A percentile compares a stretch with the other conserved stretches of the same genome.
phyloP scores from a whole-genome alignment of 2,888 invertebrate species.

The Cinara cedri region DNA sequence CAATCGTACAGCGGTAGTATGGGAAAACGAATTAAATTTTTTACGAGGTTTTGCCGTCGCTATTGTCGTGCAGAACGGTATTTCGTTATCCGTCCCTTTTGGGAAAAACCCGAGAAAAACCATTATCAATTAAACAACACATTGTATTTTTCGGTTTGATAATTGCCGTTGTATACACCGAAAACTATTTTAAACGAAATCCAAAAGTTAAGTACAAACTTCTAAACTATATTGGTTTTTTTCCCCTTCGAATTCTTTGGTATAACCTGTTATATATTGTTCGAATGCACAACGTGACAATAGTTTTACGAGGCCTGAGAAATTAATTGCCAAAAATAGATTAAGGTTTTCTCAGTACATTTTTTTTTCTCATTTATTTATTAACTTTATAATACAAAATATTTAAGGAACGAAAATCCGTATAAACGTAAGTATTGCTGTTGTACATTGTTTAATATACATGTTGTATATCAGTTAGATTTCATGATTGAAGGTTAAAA shows the following conservation, averaged over 20 bases:
- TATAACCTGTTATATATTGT: constrained; percentile 4
- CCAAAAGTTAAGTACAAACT: constrained; percentile 39
- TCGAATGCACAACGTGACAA: neutral
- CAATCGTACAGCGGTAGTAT: neutral
- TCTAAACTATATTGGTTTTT: constrained; percentile 27
- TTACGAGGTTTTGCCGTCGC: neutral
- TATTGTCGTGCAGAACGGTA: neutral
- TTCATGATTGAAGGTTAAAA: too few relatives aligned
- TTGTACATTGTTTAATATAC: too few relatives aligned
- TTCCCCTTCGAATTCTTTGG: constrained; percentile 14
- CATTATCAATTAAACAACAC: constrained; percentile 36
- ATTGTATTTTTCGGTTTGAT: constrained; percentile 20
- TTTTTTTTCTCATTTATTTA: neutral
- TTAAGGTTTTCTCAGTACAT: neutral
- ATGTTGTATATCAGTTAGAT: too few relatives aligned
- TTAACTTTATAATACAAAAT: too few relatives aligned
- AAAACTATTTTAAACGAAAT: constrained; percentile 33
- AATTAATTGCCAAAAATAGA: constrained; percentile 25
- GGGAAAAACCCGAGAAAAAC: neutral
- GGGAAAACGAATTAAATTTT: neutral
- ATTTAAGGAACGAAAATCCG: too few relatives aligned
- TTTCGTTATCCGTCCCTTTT: constrained; percentile 12
- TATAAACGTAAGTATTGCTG: too few relatives aligned
- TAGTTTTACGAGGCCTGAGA: neutral
- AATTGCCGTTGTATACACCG: neutral